These are phyloP conservation scores for Procambarus clarkii DNA, from an alignment of 1,140 invertebrate genomes.

Conservation along the genomic window DNA sequence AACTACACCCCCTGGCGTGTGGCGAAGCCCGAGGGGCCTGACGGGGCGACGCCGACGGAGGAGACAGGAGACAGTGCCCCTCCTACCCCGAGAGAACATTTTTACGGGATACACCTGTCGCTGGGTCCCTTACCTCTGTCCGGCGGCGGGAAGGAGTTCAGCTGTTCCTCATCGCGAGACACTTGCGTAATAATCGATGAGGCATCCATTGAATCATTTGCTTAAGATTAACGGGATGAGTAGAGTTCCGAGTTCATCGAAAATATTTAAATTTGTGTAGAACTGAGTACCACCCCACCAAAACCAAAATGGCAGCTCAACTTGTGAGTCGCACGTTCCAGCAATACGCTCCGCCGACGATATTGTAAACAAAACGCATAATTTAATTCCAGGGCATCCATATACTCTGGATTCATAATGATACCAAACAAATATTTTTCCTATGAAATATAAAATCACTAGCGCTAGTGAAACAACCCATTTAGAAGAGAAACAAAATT, in stretches of 20 bases:
- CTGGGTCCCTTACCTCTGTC: constrained; percentile 85
- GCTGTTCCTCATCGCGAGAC: constrained; percentile 95
- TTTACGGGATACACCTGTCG: constrained; percentile 40
- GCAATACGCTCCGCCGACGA: background rate
- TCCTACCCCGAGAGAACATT: no score
- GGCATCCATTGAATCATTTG: constrained; percentile 96
- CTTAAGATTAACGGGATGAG: constrained; percentile 73
- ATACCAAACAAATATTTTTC: background rate
- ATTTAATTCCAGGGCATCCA: background rate
- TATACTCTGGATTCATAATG: background rate
- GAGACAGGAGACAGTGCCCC: no score
- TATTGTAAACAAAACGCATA: constrained; percentile 46
- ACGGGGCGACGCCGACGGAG: no score
- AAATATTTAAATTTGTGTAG: constrained; percentile 50
- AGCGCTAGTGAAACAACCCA: background rate
- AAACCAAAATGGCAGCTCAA: constrained; percentile 65
- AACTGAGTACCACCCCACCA: constrained; percentile 30
- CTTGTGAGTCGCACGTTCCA: constrained; percentile 49
- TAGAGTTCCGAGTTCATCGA: constrained; percentile 29
- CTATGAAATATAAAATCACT: background rate
- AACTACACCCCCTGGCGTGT: no score
- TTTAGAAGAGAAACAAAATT: background rate
- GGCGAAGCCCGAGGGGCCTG: no score
- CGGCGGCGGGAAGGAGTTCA: constrained; percentile 88
- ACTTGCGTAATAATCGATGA: constrained; percentile 98